These are phyloP conservation scores for Nixonia krombeini DNA, from an alignment of 1,140 invertebrate species.

Conservation along the genomic window DNA sequence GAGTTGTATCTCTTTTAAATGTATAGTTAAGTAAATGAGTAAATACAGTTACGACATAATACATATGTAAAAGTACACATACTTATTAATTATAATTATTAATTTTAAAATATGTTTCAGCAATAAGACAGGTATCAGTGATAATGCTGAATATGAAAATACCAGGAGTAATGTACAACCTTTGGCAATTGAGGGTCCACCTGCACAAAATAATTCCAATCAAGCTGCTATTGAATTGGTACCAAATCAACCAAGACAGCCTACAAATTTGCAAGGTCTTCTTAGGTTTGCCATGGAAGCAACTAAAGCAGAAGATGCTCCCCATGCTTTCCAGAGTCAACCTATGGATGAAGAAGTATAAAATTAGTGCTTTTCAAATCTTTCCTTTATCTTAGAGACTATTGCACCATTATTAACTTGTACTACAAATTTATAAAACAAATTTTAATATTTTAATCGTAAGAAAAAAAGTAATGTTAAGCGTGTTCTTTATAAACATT, in stretches of 20 bases:
- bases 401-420: no score
- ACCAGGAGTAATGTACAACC: slow-evolving; percentile 52
- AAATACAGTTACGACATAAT: no score
- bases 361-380: no score
- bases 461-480: slow-evolving; percentile 4
- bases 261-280: slow-evolving; percentile 73
- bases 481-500: slow-evolving; percentile 14
- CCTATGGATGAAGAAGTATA: slow-evolving; percentile 77
- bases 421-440: not conserved
- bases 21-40: no score
- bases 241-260: slow-evolving; percentile 65
- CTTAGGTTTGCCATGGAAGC: slow-evolving; percentile 78
- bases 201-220: slow-evolving; percentile 26
- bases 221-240: slow-evolving; percentile 22
- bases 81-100: no score
- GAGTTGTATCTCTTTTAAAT: no score
- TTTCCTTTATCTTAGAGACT: not conserved
- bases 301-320: slow-evolving; percentile 73
- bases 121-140: no score
- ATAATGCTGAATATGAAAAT: slow-evolving; percentile 29
- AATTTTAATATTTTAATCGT: slow-evolving; percentile 8
- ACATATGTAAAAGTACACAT: no score
- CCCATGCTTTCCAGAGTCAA: slow-evolving; percentile 63
- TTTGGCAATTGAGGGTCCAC: slow-evolving; percentile 59
- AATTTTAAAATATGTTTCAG: no score